A percentile compares a stretch with the other conserved stretches of the same genome.
phyloP scores from a whole-genome alignment of 2,888 invertebrate genomes.

The Pristionchus fissidentatus region DNA sequence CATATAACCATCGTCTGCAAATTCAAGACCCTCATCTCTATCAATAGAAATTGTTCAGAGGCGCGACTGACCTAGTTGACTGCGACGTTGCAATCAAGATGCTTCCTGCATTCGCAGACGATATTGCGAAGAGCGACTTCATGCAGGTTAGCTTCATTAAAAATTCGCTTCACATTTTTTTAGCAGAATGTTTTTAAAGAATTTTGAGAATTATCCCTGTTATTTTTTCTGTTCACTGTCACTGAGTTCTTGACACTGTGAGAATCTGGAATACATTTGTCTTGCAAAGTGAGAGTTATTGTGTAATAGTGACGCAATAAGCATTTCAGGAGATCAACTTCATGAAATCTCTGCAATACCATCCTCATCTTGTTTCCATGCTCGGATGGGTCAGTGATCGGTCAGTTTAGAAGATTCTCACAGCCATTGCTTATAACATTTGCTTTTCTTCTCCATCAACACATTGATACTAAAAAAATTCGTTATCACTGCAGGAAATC shows the following conservation, averaged over 20 bases:
- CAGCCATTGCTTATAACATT: neutral
- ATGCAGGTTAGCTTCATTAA: conserved; percentile 58
- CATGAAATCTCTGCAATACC: conserved; percentile 72
- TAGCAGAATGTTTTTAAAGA: too few species aligned
- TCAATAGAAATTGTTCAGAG: neutral
- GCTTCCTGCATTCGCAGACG: conserved; percentile 71
- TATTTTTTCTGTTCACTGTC: neutral
- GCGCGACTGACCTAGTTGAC: conserved; percentile 51
- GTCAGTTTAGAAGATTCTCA: neutral
- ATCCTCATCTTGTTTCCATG: conserved; percentile 70
- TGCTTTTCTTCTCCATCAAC: neutral
- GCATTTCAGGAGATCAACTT: conserved; percentile 68
- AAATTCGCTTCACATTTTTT: neutral
- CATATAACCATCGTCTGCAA: neutral
- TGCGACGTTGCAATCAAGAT: conserved; percentile 70
- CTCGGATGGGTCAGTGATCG: conserved; percentile 67
- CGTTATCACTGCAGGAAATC: conserved; percentile 51
- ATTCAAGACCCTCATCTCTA: neutral
- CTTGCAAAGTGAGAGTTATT: neutral
- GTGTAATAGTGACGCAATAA: neutral
- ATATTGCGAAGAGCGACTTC: conserved; percentile 68
- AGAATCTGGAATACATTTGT: neutral
- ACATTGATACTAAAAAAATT: neutral
- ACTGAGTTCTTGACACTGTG: neutral
- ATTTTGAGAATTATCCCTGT: neutral